These are phyloP conservation scores for Keiferia lycopersicella DNA, from an alignment of 2,888 invertebrate genomes.

Conservation along the genomic window DNA sequence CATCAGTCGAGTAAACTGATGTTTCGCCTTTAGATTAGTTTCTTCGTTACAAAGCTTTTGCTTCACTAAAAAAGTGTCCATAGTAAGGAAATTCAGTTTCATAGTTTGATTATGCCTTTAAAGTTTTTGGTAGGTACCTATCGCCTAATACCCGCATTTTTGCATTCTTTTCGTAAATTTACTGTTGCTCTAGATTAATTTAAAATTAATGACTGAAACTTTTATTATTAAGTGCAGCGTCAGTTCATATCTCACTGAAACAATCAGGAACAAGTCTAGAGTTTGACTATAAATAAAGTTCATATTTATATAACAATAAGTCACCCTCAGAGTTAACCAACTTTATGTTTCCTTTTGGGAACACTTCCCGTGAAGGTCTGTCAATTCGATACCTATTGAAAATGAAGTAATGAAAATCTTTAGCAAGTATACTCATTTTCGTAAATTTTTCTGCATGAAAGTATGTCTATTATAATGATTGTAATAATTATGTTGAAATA, in stretches of 20 bases:
- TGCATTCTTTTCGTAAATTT: slow-evolving; percentile 2
- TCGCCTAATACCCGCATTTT: no score
- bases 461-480: no score
- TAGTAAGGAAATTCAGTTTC: no score
- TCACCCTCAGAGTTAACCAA: slow-evolving; percentile 50
- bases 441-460: no score
- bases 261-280: slow-evolving; percentile 49
- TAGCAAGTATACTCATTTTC: no score
- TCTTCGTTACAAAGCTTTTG: no score
- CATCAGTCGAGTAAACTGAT: no score
- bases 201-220: slow-evolving; percentile 39
- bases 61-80: no score
- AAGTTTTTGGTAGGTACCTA: no score
- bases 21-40: no score
- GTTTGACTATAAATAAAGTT: slow-evolving; percentile 57
- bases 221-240: slow-evolving; percentile 47
- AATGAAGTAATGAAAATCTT: neutral
- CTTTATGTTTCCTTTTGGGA: slow-evolving; percentile 42
- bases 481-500: no score
- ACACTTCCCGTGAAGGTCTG: slow-evolving; percentile 28
- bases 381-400: slow-evolving; percentile 15
- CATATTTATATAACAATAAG: slow-evolving; percentile 53
- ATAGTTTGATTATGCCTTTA: no score
- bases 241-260: slow-evolving; percentile 45
- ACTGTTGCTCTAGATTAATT: slow-evolving; percentile 26